These are phyloP conservation scores for Tachysurus vachellii DNA, from an alignment of 2,113 vertebrate species.

Conservation along the genomic window DNA sequence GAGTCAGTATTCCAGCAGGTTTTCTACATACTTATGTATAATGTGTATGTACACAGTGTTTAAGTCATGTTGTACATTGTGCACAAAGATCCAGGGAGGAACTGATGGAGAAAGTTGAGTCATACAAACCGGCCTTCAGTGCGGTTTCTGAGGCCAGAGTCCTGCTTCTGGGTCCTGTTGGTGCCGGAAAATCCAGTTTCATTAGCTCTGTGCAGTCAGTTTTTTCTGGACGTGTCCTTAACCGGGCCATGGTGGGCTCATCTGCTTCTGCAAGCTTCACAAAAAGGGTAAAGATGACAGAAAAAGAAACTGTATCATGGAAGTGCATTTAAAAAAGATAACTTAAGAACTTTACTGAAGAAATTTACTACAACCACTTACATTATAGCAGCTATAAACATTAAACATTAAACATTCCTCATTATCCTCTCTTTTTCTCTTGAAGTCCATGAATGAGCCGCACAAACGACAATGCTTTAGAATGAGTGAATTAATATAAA, in stretches of 20 bases:
- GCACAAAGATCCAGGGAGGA: slow-evolving; percentile 55
- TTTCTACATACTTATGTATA: not conserved
- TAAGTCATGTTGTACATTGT: not conserved
- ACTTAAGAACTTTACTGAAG: not conserved
- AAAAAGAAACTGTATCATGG: not conserved
- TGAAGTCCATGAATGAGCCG: not conserved
- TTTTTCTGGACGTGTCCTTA: slow-evolving; percentile 70
- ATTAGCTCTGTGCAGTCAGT: slow-evolving; percentile 74
- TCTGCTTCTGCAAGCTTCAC: slow-evolving; percentile 65
- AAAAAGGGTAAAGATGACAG: slow-evolving; percentile 65
- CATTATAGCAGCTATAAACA: too few species aligned
- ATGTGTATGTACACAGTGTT: not conserved
- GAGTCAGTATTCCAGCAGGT: slow-evolving; percentile 57
- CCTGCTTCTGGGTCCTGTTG: slow-evolving; percentile 69
- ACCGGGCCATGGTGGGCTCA: slow-evolving; percentile 72
- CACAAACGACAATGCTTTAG: not conserved
- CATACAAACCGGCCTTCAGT: slow-evolving; percentile 55
- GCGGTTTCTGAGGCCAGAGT: slow-evolving; percentile 60
- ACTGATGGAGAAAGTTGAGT: slow-evolving; percentile 61
- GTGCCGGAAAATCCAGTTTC: slow-evolving; percentile 76
- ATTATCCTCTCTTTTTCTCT: not conserved
- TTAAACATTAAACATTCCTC: not conserved
- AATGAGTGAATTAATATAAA: not conserved
- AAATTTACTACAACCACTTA: too few species aligned
- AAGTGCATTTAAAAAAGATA: not conserved